Evolutionary conservation across 2,888 invertebrate species (phyloP).

Genomic region (Pseudococcus viburni): DNA sequence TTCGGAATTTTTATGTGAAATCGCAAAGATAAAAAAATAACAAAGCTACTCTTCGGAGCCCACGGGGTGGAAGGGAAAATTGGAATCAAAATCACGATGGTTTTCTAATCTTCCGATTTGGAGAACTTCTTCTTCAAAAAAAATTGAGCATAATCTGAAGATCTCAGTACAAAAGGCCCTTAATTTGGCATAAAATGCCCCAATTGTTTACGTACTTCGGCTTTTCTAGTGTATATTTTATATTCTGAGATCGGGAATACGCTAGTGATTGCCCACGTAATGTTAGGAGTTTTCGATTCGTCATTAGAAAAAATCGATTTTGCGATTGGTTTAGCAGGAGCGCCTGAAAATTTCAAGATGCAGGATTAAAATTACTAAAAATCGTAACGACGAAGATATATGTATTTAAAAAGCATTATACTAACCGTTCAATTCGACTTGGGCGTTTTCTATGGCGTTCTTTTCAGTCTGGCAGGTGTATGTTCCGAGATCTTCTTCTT

Average conservation of each 20-base stretch:
- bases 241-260: background rate
- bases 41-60: too few relatives aligned
- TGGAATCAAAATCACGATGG: too few relatives aligned
- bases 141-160: too few relatives aligned
- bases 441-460: background rate
- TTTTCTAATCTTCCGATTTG: too few relatives aligned
- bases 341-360: background rate
- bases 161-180: too few relatives aligned
- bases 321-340: background rate
- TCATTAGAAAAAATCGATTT: background rate
- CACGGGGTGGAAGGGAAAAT: too few relatives aligned
- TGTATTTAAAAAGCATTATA: background rate
- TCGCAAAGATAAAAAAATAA: too few relatives aligned
- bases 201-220: background rate
- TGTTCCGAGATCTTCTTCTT: slow-evolving; percentile 55
- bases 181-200: too few relatives aligned
- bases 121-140: too few relatives aligned
- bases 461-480: slow-evolving; percentile 47
- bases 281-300: background rate
- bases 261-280: background rate
- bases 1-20: too few relatives aligned
- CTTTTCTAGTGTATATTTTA: background rate
- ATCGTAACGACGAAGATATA: too few relatives aligned
- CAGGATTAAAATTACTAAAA: background rate
- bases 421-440: slow-evolving; percentile 17